Conservation (phyloP, 2,113 vertebrate genomes). For the Phyllopteryx taeniolatus region DNA sequence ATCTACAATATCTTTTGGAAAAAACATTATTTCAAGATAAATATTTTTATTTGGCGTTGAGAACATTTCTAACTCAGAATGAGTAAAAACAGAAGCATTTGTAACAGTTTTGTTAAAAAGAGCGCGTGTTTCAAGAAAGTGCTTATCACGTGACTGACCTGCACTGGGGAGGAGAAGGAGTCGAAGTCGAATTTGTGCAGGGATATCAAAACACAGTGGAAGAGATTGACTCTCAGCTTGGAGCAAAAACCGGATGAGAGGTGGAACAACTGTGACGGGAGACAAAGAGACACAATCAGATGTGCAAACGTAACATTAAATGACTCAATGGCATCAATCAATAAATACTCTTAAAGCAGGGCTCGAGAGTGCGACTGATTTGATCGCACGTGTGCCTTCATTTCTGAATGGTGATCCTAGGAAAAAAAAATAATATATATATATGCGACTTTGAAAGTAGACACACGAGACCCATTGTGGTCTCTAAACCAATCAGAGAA, state of each 20-base stretch:
- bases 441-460: no score
- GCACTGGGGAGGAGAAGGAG: constrained; percentile 52
- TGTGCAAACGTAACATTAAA: not conserved
- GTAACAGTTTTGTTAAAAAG: not conserved
- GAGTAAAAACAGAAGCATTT: not conserved
- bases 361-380: not conserved
- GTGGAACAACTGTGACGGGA: constrained; percentile 10
- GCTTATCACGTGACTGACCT: constrained; percentile 44
- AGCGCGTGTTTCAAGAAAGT: not conserved
- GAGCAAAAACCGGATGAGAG: constrained; percentile 52
- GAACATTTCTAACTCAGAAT: not conserved
- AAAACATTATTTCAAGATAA: not conserved
- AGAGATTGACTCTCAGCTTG: constrained; percentile 31
- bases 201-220: constrained; percentile 64
- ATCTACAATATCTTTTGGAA: no score
- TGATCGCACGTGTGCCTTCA: no score
- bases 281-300: constrained; percentile 11
- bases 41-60: not conserved
- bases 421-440: no score
- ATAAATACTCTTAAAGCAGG: not conserved
- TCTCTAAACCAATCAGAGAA: no score
- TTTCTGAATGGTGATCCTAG: no score
- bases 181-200: constrained; percentile 23
- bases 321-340: not conserved
- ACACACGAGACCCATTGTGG: no score